Conservation (phyloP, 2,797 vertebrate species). For the Coluber constrictor region DNA sequence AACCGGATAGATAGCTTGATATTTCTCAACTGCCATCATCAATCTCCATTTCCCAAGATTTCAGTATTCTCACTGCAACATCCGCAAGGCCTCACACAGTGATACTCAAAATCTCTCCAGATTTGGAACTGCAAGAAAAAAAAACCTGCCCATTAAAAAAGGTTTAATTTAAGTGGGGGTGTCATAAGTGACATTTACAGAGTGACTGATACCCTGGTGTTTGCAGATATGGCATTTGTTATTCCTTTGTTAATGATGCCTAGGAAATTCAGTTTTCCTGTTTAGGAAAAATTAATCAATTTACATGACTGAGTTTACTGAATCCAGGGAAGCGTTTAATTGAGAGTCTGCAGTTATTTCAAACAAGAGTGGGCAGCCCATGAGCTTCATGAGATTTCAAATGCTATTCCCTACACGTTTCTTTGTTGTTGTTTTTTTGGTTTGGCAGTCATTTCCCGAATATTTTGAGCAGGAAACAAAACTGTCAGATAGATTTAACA, state of each 20-base stretch:
- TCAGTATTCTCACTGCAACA: not conserved
- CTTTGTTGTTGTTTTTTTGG: not conserved
- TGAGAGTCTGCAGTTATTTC: not conserved
- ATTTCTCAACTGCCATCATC: not conserved
- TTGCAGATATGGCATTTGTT: not conserved
- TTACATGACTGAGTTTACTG: not conserved
- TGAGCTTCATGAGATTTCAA: not conserved
- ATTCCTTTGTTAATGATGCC: not conserved
- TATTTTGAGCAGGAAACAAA: not conserved
- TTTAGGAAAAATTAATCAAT: not conserved
- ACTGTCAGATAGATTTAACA: not conserved
- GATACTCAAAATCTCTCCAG: not conserved
- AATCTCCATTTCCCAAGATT: not conserved
- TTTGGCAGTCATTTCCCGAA: not conserved
- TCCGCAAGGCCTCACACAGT: not conserved
- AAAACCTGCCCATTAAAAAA: not conserved
- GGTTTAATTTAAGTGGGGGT: not conserved
- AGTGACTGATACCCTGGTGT: not conserved
- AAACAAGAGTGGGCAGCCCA: not conserved
- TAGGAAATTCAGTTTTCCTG: not conserved
- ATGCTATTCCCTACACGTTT: not conserved
- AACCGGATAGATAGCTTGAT: not conserved
- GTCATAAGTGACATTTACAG: not conserved
- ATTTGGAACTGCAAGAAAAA: not conserved
- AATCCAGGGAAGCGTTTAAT: not conserved